Base-by-base conservation (phyloP, 2,888 invertebrate genomes). In the Clivina fossor region DNA sequence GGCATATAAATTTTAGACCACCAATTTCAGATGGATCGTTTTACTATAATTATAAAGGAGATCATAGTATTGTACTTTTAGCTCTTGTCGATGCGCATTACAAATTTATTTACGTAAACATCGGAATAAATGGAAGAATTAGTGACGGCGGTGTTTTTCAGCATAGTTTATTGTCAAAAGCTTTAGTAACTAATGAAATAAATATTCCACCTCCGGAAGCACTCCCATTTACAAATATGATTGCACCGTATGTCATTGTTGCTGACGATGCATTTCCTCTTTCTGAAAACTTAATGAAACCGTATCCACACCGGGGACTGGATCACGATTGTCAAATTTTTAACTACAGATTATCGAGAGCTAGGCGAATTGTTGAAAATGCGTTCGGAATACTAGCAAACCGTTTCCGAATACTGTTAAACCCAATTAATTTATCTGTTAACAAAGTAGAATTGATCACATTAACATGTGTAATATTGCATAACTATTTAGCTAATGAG, bases 321-420 rank as follows among this genome's bases (percentile, higher is more conserved):
- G 9, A 16, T 19, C n/a, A 47, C 28, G 24, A 40, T 56, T 22
- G 41, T 46, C 44, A 32, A 15, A 44, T 55, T 13, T 57, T 46
- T 32, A 57, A 57, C 33, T 57, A 57, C 47, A 15, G 57, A 26
- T 24, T 57, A 28, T 54, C 40, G 5, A 62, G 66, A 58, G 63
- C 66, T 32, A 43, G 66, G 50, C 59, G 61, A 11, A 32, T 26
- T 22, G 56, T 64, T 38, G 63, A 64, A 57, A 64, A 62, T 38
- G 57, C 44, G 11, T 58, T 55, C 55, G 61, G 57, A 33, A 61
- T 61, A 41, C 24, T 61, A 11, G 60, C 63, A n/a, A 64, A 63
- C 11, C 22, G 43, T 43, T 43, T 43, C 13, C 43, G 43, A 8
- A 8, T 24, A 24, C 24, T 43, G 15, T 43, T 43, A 43, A 43